Evolutionary conservation across 2,113 vertebrate species (phyloP), one percentile per base, ranked within the genome.

Genomic region (Camelus dromedarius): DNA sequence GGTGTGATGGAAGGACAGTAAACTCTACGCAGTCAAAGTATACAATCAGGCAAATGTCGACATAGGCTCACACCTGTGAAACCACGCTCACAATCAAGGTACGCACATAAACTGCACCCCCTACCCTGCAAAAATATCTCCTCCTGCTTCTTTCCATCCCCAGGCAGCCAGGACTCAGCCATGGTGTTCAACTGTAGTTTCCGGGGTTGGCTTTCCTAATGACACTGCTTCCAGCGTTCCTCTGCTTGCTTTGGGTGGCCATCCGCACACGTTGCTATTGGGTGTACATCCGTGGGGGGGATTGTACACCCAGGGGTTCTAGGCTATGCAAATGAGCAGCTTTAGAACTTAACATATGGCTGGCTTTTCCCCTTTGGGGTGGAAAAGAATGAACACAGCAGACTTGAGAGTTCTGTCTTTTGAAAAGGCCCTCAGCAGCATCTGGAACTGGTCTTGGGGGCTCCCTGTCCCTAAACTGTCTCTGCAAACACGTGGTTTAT

Each of bases 281-380:
- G 60, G 38, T 3, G 0, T 1, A 48, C n/a, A 35, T 22, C 62
- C 30, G 28, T 0, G 3, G 28, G 0, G 8, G 19, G 10, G 46
- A 42, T 19, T 56, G 20, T 56, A 56, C 8, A 20, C 42, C 32
- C 24, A n/a, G 79, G 32, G 69, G 19, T 13, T 70, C 30, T 46
- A 79, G 38, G 24, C 1, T 35, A n/a, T 50, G 72, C 24, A 19
- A 28, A 69, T 0, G 8, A 52, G 50, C 38, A 15, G 38, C 6
- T 32, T 35, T 60, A 60, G 24, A 58, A 50, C 26, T 12, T 18
- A 28, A 50, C 5, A 28, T 12, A 5, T 28, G 46, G 64, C 62
- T 18, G 20, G 14, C 20, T 58, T 28, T 28, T 14, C 28, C 38
- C 52, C 20, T 81, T 60, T 15, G 52, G 38, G 35, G 50, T 50